Evolutionary conservation across 2,888 invertebrate species (phyloP).

Genomic region (Drosophila paramelanica): DNA sequence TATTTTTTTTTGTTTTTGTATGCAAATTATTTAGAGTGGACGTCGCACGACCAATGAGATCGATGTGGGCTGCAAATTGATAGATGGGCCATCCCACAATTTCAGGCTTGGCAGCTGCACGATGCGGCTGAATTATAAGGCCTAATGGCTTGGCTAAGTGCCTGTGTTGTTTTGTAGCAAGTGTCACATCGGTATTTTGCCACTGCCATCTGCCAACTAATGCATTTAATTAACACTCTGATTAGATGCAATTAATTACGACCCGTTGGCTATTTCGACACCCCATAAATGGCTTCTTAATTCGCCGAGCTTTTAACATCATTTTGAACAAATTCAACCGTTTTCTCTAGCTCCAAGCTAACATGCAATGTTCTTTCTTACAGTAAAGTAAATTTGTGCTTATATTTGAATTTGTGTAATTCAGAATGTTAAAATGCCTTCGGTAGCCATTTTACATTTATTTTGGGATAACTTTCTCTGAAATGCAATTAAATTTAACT

Average conservation of each 20-base stretch:
- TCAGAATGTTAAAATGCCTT: constrained; percentile 10
- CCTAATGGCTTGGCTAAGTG: constrained; percentile 32
- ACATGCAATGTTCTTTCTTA: neutral
- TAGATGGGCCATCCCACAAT: constrained; percentile 31
- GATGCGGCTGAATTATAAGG: constrained; percentile 21
- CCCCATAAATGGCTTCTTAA: constrained; percentile 7
- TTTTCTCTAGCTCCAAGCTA: constrained; percentile 4
- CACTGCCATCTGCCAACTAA: constrained; percentile 47
- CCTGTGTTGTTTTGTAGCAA: neutral
- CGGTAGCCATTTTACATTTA: constrained; percentile 5
- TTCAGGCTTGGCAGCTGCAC: constrained; percentile 42
- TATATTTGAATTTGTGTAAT: constrained; percentile 18
- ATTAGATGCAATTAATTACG: constrained; percentile 51
- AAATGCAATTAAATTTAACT: constrained; percentile 56
- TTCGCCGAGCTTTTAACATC: constrained; percentile 4
- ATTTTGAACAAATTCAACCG: constrained; percentile 3
- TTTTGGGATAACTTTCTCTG: constrained; percentile 10
- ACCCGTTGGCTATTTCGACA: constrained; percentile 9
- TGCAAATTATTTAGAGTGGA: constrained; percentile 37
- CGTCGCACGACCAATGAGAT: constrained; percentile 18
- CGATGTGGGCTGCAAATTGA: constrained; percentile 51
- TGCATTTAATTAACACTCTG: constrained; percentile 39
- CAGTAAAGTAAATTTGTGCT: constrained; percentile 10
- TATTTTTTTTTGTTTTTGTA: constrained; percentile 52
- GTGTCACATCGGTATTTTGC: constrained; percentile 4